Percentiles rank a stretch among this genome's conserved stretches.
Evolutionary conservation across 2,888 invertebrate genomes (phyloP).

Genomic region (Zeuzera pyrina): DNA sequence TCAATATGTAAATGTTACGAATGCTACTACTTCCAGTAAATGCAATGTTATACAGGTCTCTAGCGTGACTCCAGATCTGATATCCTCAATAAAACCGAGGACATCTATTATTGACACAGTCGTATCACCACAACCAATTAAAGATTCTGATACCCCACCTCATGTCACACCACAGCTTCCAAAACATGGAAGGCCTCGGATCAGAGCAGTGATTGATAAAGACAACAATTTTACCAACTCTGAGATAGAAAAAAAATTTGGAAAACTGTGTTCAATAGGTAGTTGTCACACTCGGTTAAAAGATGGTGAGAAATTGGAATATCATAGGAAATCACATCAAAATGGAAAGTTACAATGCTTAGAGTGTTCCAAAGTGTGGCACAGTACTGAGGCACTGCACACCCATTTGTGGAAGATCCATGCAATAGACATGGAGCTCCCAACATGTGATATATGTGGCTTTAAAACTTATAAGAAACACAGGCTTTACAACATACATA

Average conservation of each 20-base stretch:
- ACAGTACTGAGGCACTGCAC: conserved; percentile 78
- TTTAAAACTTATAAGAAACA: conserved; percentile 81
- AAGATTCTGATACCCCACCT: conserved; percentile 15
- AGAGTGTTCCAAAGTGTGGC: conserved; percentile 74
- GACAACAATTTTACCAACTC: conserved; percentile 2
- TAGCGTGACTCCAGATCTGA: conserved; percentile 55
- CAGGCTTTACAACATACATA: conserved; percentile 81
- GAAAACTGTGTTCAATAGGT: conserved; percentile 53
- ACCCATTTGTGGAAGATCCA: conserved; percentile 87
- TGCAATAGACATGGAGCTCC: conserved; percentile 84
- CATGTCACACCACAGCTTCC: conserved; percentile 27
- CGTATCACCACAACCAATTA: conserved; percentile 22
- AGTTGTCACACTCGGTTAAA: conserved; percentile 73
- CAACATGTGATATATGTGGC: conserved; percentile 81
- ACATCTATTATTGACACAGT: conserved; percentile 23
- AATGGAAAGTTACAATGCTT: conserved; percentile 71
- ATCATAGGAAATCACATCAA: conserved; percentile 78
- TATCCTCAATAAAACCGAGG: conserved; percentile 49
- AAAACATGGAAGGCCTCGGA: conserved; percentile 21
- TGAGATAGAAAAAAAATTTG: neutral
- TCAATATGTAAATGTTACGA: conserved; percentile 47
- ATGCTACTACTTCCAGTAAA: conserved; percentile 27
- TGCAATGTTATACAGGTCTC: conserved; percentile 49
- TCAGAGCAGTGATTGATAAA: conserved; percentile 11
- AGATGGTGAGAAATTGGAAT: conserved; percentile 72